These are phyloP conservation scores for Leuctra nigra DNA, from an alignment of 2,888 invertebrate genomes.

Conservation along the genomic window DNA sequence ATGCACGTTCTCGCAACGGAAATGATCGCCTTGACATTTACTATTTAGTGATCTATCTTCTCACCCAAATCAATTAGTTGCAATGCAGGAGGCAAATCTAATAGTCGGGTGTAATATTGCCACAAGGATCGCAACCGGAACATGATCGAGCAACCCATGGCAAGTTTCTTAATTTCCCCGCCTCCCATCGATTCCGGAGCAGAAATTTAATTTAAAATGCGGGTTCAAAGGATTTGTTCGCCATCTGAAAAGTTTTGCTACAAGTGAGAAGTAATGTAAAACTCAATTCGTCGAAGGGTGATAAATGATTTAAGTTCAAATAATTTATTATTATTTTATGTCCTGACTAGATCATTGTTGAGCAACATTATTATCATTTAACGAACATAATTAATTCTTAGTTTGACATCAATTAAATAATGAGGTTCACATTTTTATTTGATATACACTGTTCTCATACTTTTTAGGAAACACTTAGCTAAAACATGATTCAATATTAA, in stretches of 20 bases:
- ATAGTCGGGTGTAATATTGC: no score
- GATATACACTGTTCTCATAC: neutral
- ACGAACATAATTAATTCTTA: conserved; percentile 15
- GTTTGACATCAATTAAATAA: conserved; percentile 13
- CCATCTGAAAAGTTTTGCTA: neutral
- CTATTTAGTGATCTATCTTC: no score
- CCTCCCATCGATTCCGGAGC: no score
- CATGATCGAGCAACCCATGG: no score
- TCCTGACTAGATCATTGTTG: conserved; percentile 15
- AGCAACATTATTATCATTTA: conserved; percentile 19
- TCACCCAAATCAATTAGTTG: no score
- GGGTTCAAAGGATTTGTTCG: no score
- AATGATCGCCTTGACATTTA: no score
- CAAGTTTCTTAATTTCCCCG: no score
- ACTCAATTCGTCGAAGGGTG: neutral
- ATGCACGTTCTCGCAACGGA: no score
- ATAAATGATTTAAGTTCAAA: neutral
- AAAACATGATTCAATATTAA: conserved; percentile 11
- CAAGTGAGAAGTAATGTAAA: neutral
- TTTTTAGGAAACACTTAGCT: neutral
- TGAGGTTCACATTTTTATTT: conserved; percentile 8
- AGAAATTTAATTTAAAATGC: no score
- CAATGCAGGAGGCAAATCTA: no score
- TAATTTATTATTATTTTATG: conserved; percentile 18
- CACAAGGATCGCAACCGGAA: no score